These are phyloP conservation scores for Rhagologus leucostigma DNA, from an alignment of 2,113 vertebrate species.

Conservation along the genomic window DNA sequence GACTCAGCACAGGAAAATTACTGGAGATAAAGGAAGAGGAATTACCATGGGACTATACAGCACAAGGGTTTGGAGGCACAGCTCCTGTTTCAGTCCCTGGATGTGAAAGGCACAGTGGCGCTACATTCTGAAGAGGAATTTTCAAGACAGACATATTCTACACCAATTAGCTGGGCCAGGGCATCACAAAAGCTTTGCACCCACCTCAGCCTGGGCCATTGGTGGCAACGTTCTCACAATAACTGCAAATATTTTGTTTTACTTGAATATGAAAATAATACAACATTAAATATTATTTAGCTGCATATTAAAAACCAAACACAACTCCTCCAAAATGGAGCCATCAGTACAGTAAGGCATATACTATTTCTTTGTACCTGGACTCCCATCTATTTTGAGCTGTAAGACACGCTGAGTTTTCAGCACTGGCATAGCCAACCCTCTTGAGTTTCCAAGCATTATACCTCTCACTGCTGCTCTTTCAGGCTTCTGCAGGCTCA, in stretches of 20 bases:
- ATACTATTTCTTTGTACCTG: background rate
- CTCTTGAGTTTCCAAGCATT: background rate
- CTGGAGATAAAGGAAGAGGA: background rate
- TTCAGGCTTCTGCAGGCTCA: background rate
- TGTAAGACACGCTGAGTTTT: background rate
- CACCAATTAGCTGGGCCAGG: background rate
- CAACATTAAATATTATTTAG: background rate
- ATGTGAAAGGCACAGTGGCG: background rate
- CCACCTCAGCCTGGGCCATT: background rate
- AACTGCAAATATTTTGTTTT: background rate
- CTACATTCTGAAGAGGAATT: background rate
- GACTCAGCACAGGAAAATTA: background rate
- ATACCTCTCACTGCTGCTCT: background rate
- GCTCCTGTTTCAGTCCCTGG: background rate
- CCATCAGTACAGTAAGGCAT: background rate
- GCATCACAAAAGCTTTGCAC: background rate
- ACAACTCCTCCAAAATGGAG: background rate
- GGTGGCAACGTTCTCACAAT: background rate
- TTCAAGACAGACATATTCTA: background rate
- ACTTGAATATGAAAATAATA: background rate
- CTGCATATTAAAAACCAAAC: background rate
- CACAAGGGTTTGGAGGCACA: background rate
- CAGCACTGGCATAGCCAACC: background rate
- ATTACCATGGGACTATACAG: background rate
- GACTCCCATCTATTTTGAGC: background rate